Conservation (phyloP, 2,113 vertebrate genomes). For the Uria lomvia region DNA sequence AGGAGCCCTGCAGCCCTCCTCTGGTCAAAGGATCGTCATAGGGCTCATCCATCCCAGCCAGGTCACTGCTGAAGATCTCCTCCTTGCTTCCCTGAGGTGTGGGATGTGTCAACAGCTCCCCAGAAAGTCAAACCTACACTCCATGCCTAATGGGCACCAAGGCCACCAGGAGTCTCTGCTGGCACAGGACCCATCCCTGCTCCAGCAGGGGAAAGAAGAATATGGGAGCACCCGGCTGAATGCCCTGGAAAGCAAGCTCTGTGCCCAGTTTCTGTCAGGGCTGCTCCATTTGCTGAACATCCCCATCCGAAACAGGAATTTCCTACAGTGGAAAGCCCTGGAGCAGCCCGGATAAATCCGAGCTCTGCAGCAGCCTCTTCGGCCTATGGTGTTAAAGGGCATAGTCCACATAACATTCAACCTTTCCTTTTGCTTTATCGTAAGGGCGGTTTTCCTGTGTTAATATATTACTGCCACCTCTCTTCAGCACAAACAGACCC, state of each 20-base stretch:
- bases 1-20: background rate
- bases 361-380: background rate
- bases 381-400: background rate
- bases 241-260: background rate
- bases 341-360: rapidly evolving
- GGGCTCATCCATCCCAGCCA: background rate
- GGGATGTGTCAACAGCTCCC: rapidly evolving
- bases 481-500: background rate
- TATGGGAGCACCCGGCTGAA: background rate
- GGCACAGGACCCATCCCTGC: background rate
- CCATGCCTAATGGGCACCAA: background rate
- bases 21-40: rapidly evolving
- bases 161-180: background rate
- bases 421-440: background rate
- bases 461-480: background rate
- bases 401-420: background rate
- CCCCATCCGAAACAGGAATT: background rate
- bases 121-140: background rate
- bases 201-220: background rate
- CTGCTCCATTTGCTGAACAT: background rate
- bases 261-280: background rate
- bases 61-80: background rate
- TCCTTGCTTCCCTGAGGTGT: background rate
- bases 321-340: background rate
- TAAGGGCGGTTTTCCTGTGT: background rate